These are phyloP conservation scores for Morpho achilles DNA, from an alignment of 2,888 invertebrate species.

Conservation along the genomic window DNA sequence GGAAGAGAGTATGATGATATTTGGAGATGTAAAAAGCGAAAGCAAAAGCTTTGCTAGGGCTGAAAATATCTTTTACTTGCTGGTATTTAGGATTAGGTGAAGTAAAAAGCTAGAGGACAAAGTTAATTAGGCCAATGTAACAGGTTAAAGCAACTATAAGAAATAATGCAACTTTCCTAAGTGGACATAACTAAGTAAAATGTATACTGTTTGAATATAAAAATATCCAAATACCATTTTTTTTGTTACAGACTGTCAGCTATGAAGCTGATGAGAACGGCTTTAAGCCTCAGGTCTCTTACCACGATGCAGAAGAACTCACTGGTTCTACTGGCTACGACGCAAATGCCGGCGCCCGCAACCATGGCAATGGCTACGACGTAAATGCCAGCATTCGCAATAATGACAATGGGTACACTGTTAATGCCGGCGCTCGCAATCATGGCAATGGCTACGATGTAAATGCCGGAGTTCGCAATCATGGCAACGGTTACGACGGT, in stretches of 20 bases:
- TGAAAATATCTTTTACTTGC: too few relatives aligned
- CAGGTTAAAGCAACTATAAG: too few relatives aligned
- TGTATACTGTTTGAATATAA: too few relatives aligned
- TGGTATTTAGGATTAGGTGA: too few relatives aligned
- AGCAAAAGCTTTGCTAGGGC: too few relatives aligned
- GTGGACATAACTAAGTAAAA: too few relatives aligned
- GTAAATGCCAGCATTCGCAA: conserved; percentile 46
- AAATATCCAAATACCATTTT: background rate
- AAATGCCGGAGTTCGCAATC: conserved; percentile 45
- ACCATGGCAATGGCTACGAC: conserved; percentile 44
- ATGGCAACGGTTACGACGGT: conserved; percentile 29
- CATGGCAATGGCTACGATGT: conserved; percentile 45
- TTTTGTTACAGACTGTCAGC: conserved; percentile 76
- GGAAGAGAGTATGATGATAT: too few relatives aligned
- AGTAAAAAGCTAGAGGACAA: too few relatives aligned
- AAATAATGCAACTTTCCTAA: too few relatives aligned
- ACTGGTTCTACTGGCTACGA: conserved; percentile 53
- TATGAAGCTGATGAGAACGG: conserved; percentile 85
- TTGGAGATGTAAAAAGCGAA: too few relatives aligned
- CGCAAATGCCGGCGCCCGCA: conserved; percentile 36
- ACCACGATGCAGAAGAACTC: conserved; percentile 74
- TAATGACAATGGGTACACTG: conserved; percentile 33
- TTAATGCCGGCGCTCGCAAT: too few relatives aligned
- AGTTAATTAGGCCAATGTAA: too few relatives aligned
- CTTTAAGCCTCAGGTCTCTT: conserved; percentile 83